phyloP scores from a whole-genome alignment of 1,140 invertebrate genomes.

The Polyergus mexicanus region DNA sequence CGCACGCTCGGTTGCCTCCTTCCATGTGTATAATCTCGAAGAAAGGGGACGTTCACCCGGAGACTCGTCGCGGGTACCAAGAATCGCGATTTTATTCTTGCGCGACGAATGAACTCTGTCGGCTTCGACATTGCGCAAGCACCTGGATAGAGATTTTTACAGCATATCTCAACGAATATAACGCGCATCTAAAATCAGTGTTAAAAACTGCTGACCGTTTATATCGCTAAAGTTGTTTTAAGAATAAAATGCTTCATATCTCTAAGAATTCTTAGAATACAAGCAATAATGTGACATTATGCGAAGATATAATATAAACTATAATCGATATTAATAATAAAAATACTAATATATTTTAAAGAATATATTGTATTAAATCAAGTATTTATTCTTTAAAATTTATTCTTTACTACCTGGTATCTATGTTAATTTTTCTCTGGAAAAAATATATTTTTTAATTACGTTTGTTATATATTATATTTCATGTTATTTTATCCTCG shows the following conservation, averaged over 20 bases:
- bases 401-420: background rate
- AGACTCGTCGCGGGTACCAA: constrained; percentile 2
- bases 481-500: background rate
- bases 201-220: constrained; percentile 29
- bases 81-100: constrained; percentile 27
- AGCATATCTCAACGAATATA: background rate
- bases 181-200: background rate
- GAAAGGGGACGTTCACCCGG: constrained; percentile 33
- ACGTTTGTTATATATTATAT: background rate
- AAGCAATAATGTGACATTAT: background rate
- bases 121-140: constrained; percentile 13
- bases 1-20: constrained; percentile 35
- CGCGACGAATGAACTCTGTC: constrained; percentile 6
- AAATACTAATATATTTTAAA: background rate
- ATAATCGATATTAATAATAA: background rate
- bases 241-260: background rate
- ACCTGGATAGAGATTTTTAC: constrained; percentile 19
- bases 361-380: background rate
- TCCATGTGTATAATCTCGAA: background rate
- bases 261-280: background rate
- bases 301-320: background rate
- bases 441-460: background rate
- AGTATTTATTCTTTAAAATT: background rate
- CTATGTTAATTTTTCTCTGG: background rate
- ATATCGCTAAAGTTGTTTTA: background rate